Evolutionary conservation across 2,113 vertebrate species (phyloP).

Genomic region (Campylorhamphus procurvoides): DNA sequence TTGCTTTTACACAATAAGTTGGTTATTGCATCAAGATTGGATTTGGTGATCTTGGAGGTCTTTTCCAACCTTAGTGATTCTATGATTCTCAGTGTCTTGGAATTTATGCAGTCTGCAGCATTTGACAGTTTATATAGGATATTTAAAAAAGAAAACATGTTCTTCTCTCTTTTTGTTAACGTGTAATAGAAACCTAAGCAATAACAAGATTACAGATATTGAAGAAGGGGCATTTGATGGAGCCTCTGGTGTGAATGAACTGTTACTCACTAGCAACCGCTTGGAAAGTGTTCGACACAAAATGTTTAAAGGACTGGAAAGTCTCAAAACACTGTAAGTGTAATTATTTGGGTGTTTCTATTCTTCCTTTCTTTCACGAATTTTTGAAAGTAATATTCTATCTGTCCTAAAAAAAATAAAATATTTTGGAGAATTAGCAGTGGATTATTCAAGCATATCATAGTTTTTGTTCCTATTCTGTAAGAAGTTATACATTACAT

Average conservation of each 20-base stretch:
- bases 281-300: conserved; percentile 90
- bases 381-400: neutral
- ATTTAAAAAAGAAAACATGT: neutral
- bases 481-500: neutral
- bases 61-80: neutral
- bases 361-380: neutral
- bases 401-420: neutral
- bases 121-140: neutral
- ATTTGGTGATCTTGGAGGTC: neutral
- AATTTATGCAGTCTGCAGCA: neutral
- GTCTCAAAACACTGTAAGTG: conserved; percentile 95
- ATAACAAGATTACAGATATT: conserved; percentile 97
- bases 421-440: neutral
- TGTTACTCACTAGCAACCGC: conserved; percentile 93
- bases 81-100: neutral
- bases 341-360: neutral
- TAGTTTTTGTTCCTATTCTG: neutral
- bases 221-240: conserved; percentile 98
- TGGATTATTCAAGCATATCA: neutral
- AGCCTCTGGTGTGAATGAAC: conserved; percentile 91
- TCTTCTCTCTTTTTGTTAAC: neutral
- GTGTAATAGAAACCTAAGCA: conserved; percentile 90
- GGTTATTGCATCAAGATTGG: neutral
- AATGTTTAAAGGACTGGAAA: conserved; percentile 94
- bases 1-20: neutral